Evolutionary conservation across 2,113 vertebrate genomes (phyloP), one percentile per base, ranked within the genome.

Genomic region (Silurus asotus): DNA sequence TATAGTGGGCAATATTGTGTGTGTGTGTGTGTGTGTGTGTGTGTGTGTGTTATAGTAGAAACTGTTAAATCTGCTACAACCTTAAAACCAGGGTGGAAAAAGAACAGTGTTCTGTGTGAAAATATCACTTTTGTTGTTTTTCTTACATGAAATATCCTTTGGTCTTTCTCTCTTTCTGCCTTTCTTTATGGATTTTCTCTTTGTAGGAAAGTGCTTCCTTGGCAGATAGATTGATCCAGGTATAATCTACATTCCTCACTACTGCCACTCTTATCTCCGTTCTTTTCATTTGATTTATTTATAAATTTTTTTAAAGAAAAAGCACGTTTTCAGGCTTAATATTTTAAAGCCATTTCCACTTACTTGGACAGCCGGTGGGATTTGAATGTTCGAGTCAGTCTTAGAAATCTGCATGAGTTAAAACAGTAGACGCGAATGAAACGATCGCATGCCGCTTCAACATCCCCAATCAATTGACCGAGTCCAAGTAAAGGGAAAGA

Each of bases 141-240:
- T n/a, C 25, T 28, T 9, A 90, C 92, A 87, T 94, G 90, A 94
- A 91, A 93, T 94, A 85, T 93, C 90, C 88, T 94, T 90, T 93
- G 91, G 87, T 96, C 93, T 93, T 90, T 95, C 88, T 93, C 92
- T 95, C 94, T 94, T 94, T 94, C 94, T 97, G 88, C 89, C 91
- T 89, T 93, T 91, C 92, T 88, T 91, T 96, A 94, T 97, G 92
- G 93, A 96, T 97, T 96, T 97, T 88, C 94, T 93, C 93, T 97
- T 99, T 97, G 93, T 99, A 99, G 98, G 98, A 99, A 98, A 99
- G 98, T 96, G 98, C 98, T 97, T 99, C 98, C 96, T 96, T 99
- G 98, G 98, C 98, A 98, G 98, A 99, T 99, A 99, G 98, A 98
- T 99, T 99, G 98, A 99, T 99, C 95, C 98, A 99, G 98, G 98